Evolutionary conservation across 2,888 invertebrate species (phyloP).

Genomic region (Palloptera scutellata): DNA sequence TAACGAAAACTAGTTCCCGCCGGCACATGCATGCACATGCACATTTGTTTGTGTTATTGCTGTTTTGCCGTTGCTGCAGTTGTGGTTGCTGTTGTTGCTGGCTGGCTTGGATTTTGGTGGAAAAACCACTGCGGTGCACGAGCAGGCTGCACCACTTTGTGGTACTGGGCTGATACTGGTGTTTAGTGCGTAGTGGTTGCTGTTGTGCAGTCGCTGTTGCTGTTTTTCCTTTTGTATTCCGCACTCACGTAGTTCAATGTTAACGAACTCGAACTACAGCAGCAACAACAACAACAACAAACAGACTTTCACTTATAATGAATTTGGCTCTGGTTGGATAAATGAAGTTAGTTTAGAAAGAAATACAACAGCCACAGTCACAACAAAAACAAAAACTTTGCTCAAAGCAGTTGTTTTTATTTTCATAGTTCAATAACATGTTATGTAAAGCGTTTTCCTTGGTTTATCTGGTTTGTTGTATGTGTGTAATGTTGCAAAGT

Average conservation of each 20-base stretch:
- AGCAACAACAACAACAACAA: conserved; percentile 35
- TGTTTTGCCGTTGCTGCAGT: conserved; percentile 33
- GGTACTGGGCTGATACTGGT: neutral
- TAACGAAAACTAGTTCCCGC: conserved; percentile 55
- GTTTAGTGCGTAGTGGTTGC: conserved; percentile 19
- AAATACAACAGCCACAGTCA: conserved; percentile 33
- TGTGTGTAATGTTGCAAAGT: conserved; percentile 36
- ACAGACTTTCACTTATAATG: conserved; percentile 61
- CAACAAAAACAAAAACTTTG: conserved; percentile 28
- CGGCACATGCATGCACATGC: conserved; percentile 42
- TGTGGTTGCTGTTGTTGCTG: conserved; percentile 17
- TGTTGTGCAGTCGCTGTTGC: conserved; percentile 24
- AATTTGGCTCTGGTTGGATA: conserved; percentile 54
- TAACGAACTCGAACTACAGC: conserved; percentile 52
- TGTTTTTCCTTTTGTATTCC: conserved; percentile 23
- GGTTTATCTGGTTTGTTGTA: conserved; percentile 43
- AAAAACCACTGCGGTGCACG: conserved; percentile 24
- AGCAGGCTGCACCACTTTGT: neutral
- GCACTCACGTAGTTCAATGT: conserved; percentile 61
- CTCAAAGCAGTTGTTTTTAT: conserved; percentile 42
- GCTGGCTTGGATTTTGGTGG: conserved; percentile 26
- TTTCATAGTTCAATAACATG: conserved; percentile 61
- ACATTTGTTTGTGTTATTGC: conserved; percentile 19
- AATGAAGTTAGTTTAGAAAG: conserved; percentile 35
- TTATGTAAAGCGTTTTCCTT: conserved; percentile 61